Percentiles rank a stretch among this genome's conserved stretches.
phyloP scores from a whole-genome alignment of 1,140 invertebrate species.

The Glomeris maerens region DNA sequence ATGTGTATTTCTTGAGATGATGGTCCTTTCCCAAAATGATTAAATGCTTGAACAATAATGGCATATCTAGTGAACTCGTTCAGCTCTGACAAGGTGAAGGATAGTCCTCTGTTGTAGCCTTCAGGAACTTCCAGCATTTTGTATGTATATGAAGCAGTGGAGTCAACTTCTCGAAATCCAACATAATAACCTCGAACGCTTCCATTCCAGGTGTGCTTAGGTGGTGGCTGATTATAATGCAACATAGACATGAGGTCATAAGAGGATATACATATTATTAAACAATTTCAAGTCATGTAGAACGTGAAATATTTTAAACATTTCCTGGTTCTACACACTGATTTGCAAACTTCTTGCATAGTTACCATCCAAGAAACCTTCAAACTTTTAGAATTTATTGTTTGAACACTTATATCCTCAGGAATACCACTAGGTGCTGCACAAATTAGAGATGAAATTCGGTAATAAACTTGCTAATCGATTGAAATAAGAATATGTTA shows the following conservation, averaged over 20 bases:
- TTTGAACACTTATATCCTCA: constrained; percentile 1
- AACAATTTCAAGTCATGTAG: too few species aligned
- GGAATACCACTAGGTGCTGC: constrained; percentile 6
- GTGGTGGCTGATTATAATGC: constrained; percentile 52
- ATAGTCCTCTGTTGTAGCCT: constrained; percentile 5
- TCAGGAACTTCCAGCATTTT: constrained; percentile 58
- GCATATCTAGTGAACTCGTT: constrained; percentile 87
- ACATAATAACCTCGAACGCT: constrained; percentile 73
- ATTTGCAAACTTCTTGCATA: background rate
- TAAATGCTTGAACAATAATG: constrained; percentile 87
- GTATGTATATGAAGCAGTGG: constrained; percentile 77
- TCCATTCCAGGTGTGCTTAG: constrained; percentile 78
- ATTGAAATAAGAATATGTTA: too few species aligned
- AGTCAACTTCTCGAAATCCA: constrained; percentile 56
- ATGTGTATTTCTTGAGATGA: constrained; percentile 69
- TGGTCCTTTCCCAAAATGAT: constrained; percentile 82
- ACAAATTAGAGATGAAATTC: too few species aligned
- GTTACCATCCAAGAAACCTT: constrained; percentile 9
- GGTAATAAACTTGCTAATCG: too few species aligned
- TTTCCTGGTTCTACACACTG: too few species aligned
- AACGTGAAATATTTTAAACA: too few species aligned
- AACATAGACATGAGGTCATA: constrained; percentile 7
- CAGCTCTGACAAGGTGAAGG: constrained; percentile 31
- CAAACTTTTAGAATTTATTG: background rate
- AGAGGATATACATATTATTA: background rate